These are phyloP conservation scores for Cheiracanthium punctorium DNA, from an alignment of 2,888 invertebrate species.

Conservation along the genomic window DNA sequence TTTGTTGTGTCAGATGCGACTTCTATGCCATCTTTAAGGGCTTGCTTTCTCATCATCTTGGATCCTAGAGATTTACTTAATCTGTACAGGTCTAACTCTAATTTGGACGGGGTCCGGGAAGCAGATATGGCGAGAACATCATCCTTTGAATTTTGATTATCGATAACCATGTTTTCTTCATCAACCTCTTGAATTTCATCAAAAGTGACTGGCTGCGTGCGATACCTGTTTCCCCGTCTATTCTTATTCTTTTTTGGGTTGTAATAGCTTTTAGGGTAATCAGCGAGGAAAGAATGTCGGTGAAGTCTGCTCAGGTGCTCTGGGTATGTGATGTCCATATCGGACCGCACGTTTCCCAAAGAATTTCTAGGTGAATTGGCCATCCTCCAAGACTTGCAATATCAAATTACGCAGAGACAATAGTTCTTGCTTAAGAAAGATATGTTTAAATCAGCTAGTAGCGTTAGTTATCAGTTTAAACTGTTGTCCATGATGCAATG, in stretches of 20 bases:
- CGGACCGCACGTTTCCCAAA: constrained; percentile 36
- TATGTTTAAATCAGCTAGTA: too few species aligned
- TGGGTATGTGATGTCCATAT: constrained; percentile 83
- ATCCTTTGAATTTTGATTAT: constrained; percentile 71
- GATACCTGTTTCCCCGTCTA: constrained; percentile 78
- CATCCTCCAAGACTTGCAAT: not conserved
- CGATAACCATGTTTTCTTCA: constrained; percentile 80
- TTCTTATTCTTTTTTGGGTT: constrained; percentile 78
- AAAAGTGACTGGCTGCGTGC: constrained; percentile 85
- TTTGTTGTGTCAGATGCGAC: not conserved
- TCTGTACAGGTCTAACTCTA: constrained; percentile 2
- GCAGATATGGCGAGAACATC: not conserved
- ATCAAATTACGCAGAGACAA: too few species aligned
- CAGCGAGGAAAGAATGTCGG: constrained; percentile 75
- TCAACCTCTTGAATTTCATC: constrained; percentile 86
- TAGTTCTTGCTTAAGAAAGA: too few species aligned
- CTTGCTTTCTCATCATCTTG: not conserved
- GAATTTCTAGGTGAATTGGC: constrained; percentile 36
- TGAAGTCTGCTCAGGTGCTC: constrained; percentile 82
- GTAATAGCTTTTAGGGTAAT: constrained; percentile 75
- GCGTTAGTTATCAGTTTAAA: too few species aligned
- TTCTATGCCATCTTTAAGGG: not conserved
- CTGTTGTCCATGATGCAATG: too few species aligned
- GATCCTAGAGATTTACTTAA: constrained; percentile 9
- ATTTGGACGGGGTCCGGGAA: not conserved